Evolutionary conservation across 1,140 invertebrate species (phyloP).

Genomic region (Ruditapes philippinarum): DNA sequence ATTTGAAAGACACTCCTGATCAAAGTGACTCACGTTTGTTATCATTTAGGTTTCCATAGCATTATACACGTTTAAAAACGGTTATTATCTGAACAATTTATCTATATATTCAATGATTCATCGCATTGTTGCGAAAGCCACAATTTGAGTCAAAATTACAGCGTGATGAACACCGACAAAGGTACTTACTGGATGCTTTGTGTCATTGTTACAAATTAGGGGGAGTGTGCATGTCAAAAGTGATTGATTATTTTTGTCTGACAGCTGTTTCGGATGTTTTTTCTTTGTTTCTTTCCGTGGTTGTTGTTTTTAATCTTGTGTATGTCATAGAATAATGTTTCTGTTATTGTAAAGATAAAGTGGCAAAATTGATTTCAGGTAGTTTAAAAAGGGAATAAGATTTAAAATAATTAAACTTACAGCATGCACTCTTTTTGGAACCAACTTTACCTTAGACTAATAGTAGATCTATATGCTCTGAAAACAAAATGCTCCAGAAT

Average conservation of each 20-base stretch:
- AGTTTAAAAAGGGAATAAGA: too few species aligned
- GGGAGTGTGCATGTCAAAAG: conserved; percentile 35
- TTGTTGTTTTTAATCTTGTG: not conserved
- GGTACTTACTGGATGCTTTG: not conserved
- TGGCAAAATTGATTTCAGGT: too few species aligned
- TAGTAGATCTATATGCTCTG: too few species aligned
- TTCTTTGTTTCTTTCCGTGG: not conserved
- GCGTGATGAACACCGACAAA: conserved; percentile 15
- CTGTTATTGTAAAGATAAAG: too few species aligned
- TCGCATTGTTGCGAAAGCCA: not conserved
- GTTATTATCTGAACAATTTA: not conserved
- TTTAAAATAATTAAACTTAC: too few species aligned
- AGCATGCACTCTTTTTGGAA: too few species aligned
- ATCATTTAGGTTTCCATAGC: not conserved
- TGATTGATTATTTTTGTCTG: not conserved
- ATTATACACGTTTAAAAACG: not conserved
- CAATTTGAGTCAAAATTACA: not conserved
- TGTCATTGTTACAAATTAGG: conserved; percentile 23
- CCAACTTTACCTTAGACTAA: too few species aligned
- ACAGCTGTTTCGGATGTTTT: not conserved
- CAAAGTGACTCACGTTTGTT: conserved; percentile 15
- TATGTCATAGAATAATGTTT: too few species aligned
- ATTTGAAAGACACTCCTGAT: conserved; percentile 27
- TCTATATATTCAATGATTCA: not conserved
- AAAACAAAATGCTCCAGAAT: too few species aligned